phyloP scores from a whole-genome alignment of 1,140 invertebrate species.

The Ceratoteleas bidentatus region DNA sequence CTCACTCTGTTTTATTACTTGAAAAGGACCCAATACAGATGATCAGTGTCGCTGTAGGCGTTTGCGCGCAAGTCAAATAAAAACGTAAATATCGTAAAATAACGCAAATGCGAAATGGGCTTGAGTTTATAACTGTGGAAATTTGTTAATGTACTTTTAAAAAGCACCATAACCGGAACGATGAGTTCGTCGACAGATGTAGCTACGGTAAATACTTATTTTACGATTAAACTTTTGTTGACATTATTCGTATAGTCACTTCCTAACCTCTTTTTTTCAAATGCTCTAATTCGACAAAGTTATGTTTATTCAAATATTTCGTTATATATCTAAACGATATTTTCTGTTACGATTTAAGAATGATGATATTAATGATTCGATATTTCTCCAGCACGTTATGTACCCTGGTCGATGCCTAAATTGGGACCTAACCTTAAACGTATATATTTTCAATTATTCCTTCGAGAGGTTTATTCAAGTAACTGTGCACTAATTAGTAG shows the following conservation, averaged over 20 bases:
- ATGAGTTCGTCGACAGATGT: conserved; percentile 73
- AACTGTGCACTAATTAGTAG: conserved; percentile 14
- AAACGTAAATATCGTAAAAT: not conserved
- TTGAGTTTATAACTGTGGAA: not conserved
- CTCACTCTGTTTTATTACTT: too few species aligned
- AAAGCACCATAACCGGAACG: conserved; percentile 8
- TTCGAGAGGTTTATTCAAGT: conserved; percentile 32
- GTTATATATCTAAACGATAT: too few species aligned
- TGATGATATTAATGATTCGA: conserved; percentile 38
- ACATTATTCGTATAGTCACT: too few species aligned
- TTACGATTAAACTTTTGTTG: too few species aligned
- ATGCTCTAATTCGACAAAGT: too few species aligned
- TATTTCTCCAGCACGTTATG: conserved; percentile 59
- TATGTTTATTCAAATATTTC: too few species aligned
- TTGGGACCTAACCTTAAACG: conserved; percentile 67
- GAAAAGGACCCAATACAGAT: too few species aligned
- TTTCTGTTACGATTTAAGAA: too few species aligned
- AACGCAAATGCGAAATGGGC: not conserved
- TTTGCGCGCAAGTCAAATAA: not conserved
- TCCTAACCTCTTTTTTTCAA: conserved; percentile 39
- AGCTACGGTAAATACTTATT: conserved; percentile 67
- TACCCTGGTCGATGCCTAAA: conserved; percentile 61
- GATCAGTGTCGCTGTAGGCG: too few species aligned
- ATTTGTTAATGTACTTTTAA: conserved; percentile 14
- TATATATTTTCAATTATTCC: conserved; percentile 58